phyloP scores from a whole-genome alignment of 2,797 vertebrate species.

The Vultur gryphus region DNA sequence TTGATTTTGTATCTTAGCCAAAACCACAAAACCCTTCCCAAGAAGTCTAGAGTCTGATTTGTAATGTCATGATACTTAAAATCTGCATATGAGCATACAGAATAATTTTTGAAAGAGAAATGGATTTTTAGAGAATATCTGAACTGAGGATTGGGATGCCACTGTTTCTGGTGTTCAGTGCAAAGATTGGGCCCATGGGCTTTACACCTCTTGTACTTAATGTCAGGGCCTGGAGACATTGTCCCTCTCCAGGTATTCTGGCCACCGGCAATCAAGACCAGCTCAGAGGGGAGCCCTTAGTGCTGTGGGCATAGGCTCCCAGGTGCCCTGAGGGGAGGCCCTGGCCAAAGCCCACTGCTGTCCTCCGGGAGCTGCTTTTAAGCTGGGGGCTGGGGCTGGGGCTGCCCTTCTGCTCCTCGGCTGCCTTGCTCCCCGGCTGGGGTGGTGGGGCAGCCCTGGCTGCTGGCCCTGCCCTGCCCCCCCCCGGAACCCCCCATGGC shows the following conservation, averaged over 20 bases:
- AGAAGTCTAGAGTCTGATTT: not conserved
- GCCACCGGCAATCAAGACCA: rapidly evolving
- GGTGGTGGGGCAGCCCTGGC: not conserved
- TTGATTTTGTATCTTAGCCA: not conserved
- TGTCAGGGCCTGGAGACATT: not conserved
- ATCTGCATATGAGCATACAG: not conserved
- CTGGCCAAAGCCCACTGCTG: not conserved
- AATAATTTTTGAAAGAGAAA: not conserved
- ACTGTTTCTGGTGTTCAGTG: not conserved
- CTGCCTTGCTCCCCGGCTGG: not conserved
- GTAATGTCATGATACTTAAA: not conserved
- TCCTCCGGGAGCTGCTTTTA: not conserved
- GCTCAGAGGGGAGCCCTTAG: rapidly evolving
- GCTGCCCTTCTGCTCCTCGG: not conserved
- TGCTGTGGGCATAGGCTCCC: not conserved
- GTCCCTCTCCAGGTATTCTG: not conserved
- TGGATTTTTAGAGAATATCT: not conserved
- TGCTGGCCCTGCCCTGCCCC: not conserved
- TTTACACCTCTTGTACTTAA: not conserved
- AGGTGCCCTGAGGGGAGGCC: rapidly evolving
- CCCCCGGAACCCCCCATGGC: rapidly evolving
- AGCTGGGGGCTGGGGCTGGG: not conserved
- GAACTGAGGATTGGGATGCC: not conserved
- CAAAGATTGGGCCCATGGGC: not conserved
- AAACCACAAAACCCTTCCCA: not conserved